Conservation (phyloP, 37 sponge, comb jelly and placozoan species). For the Axinella damicornis region DNA sequence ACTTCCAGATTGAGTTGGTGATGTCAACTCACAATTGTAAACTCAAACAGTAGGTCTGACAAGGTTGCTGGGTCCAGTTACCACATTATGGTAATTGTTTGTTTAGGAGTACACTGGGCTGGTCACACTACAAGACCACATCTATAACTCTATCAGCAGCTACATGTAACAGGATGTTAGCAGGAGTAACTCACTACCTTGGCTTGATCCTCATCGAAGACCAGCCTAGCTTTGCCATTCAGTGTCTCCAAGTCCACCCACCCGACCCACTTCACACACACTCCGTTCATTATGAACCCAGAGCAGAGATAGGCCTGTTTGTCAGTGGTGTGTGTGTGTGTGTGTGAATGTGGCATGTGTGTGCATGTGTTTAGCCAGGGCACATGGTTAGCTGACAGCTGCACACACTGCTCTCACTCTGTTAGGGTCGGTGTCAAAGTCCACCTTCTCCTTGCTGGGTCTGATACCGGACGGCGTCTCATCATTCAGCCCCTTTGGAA, state of each 20-base stretch:
- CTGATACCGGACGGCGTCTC: constrained; percentile 43
- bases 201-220: constrained; percentile 88
- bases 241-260: constrained; percentile 92
- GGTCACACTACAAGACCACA: no score
- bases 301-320: constrained; percentile 65
- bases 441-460: constrained; percentile 81
- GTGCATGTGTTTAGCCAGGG: background rate
- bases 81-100: no score
- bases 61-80: no score
- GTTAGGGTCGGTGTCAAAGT: constrained; percentile 84
- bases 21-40: no score
- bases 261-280: constrained; percentile 94
- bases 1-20: no score
- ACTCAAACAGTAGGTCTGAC: no score
- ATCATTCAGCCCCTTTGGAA: constrained; percentile 58
- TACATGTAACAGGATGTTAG: no score
- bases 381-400: background rate
- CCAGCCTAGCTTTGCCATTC: constrained; percentile 84
- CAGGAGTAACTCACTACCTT: constrained; percentile 55
- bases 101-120: no score
- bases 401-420: constrained; percentile 39
- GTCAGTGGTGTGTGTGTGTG: constrained; percentile 1
- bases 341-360: background rate
- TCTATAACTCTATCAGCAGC: no score
- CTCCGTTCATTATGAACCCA: constrained; percentile 94